Percentiles rank a stretch among this genome's conserved stretches.
Conservation (phyloP, 64 coral and sea anemone species). For the Porites lutea region DNA sequence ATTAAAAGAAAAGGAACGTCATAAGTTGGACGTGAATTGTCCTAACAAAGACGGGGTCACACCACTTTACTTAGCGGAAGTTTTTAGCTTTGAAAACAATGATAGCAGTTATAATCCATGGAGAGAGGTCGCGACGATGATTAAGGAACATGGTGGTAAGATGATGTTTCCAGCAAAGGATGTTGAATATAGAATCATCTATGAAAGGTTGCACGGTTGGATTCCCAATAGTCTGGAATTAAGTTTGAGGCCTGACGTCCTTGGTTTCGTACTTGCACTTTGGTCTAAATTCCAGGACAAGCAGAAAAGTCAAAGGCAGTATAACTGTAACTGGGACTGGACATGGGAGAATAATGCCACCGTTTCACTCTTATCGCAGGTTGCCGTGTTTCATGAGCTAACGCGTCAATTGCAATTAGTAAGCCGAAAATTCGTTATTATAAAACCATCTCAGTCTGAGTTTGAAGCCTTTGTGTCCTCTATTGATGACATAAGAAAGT, state of each 20-base stretch:
- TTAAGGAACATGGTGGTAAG: neutral
- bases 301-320: neutral
- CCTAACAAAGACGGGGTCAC: constrained; percentile 46
- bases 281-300: neutral
- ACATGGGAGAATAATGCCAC: no score
- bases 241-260: neutral
- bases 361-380: no score
- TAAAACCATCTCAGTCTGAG: no score
- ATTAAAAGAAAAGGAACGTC: neutral
- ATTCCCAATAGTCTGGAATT: neutral
- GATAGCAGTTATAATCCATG: neutral
- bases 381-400: no score
- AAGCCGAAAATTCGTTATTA: no score
- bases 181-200: neutral
- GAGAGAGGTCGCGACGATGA: neutral
- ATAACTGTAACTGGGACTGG: neutral
- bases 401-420: no score
- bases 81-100: neutral
- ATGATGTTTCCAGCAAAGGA: neutral
- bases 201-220: constrained; percentile 29
- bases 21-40: constrained; percentile 21
- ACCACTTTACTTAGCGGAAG: constrained; percentile 27
- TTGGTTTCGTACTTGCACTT: neutral
- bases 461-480: no score
- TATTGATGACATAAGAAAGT: no score